Percentiles rank a stretch among this genome's conserved stretches.
These are phyloP conservation scores for Syrista parreyssii DNA, from an alignment of 2,888 invertebrate species.

Conservation along the genomic window DNA sequence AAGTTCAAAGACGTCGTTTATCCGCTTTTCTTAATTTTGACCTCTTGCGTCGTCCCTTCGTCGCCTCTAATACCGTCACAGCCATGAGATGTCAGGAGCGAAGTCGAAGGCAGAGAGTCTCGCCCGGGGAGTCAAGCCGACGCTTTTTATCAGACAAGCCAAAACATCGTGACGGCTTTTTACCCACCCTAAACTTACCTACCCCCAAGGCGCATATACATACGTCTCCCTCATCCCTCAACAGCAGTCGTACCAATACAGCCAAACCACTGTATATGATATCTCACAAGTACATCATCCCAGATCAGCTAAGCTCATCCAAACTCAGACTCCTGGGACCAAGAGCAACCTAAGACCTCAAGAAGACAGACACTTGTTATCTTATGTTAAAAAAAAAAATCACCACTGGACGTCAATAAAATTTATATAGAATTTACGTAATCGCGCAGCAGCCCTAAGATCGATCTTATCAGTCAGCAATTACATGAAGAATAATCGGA, in stretches of 20 bases:
- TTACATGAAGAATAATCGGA: conserved; percentile 23
- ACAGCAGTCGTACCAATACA: not conserved
- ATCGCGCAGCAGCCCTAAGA: not conserved
- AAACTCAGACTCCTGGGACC: not conserved
- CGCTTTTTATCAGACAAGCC: not conserved
- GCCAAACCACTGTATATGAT: not conserved
- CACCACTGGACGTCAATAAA: not conserved
- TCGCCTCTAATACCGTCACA: not conserved
- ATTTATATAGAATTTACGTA: not conserved
- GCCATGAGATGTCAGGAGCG: not conserved
- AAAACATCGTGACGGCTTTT: not conserved
- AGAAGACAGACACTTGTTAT: not conserved
- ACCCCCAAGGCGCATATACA: not conserved
- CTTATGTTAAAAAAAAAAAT: not conserved
- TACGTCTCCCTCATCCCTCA: not conserved
- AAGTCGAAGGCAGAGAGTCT: not conserved
- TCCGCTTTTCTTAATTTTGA: not conserved
- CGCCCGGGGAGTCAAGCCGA: not conserved
- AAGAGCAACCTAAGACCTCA: not conserved
- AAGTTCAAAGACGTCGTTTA: not conserved
- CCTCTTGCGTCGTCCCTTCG: not conserved
- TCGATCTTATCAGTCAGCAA: conserved; percentile 16
- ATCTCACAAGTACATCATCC: not conserved
- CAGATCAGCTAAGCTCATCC: not conserved
- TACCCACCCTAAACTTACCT: not conserved